phyloP scores from a whole-genome alignment of 2,888 invertebrate species.

The Melanchra persicariae region DNA sequence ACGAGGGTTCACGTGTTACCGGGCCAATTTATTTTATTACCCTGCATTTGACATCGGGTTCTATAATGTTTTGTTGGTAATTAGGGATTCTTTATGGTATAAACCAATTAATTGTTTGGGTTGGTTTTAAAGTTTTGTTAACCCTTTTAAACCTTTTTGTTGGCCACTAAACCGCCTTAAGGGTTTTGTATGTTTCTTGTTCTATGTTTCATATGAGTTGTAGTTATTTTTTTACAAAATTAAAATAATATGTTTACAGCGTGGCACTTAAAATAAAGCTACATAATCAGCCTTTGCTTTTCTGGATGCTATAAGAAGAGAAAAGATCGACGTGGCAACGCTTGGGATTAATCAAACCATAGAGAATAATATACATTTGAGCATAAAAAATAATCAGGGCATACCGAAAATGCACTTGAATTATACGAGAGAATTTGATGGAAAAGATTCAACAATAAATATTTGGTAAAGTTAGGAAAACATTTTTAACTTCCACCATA shows the following conservation, averaged over 20 bases:
- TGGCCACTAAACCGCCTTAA: background rate
- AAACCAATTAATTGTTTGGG: slow-evolving; percentile 5
- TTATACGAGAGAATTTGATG: too few relatives aligned
- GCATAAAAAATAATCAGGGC: too few relatives aligned
- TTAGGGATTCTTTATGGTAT: background rate
- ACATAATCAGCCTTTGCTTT: too few relatives aligned
- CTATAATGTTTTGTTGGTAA: slow-evolving; percentile 10
- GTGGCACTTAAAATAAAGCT: too few relatives aligned
- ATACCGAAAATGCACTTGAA: too few relatives aligned
- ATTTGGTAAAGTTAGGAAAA: background rate
- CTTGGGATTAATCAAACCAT: too few relatives aligned
- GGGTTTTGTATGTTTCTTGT: slow-evolving; percentile 3
- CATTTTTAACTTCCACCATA: background rate
- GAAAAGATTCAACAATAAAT: background rate
- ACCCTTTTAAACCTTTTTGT: background rate
- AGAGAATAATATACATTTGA: too few relatives aligned
- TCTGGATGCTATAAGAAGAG: background rate
- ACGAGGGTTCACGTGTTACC: slow-evolving; percentile 12
- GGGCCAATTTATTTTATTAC: slow-evolving; percentile 30
- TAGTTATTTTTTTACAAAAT: too few relatives aligned
- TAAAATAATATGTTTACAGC: too few relatives aligned
- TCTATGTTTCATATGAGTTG: background rate
- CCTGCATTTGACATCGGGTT: slow-evolving; percentile 27
- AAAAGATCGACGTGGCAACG: too few relatives aligned
- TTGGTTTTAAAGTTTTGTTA: background rate